Evolutionary conservation across 2,888 invertebrate genomes (phyloP).

Genomic region (Drosophila nr. perissopoda): DNA sequence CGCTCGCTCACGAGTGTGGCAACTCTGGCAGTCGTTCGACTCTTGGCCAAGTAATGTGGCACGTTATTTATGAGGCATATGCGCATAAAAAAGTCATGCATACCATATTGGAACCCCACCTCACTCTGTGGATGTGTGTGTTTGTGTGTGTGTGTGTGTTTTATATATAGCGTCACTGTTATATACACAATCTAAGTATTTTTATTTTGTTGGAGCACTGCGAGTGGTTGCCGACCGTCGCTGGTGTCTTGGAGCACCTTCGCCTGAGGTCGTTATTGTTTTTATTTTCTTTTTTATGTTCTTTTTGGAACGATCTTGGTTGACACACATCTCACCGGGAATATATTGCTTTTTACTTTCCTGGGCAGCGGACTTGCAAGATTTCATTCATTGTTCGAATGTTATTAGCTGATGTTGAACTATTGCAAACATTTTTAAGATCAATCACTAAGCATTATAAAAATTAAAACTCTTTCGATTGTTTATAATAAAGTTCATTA

Average conservation of each 20-base stretch:
- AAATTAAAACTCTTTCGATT: neutral
- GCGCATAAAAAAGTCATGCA: conserved; percentile 69
- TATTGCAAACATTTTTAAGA: neutral
- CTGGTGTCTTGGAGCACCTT: conserved; percentile 33
- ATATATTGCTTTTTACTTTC: conserved; percentile 19
- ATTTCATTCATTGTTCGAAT: conserved; percentile 39
- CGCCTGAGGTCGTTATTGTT: conserved; percentile 44
- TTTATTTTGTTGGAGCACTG: conserved; percentile 11
- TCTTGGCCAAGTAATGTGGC: conserved; percentile 75
- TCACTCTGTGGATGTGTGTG: conserved; percentile 5
- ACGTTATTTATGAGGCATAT: conserved; percentile 75
- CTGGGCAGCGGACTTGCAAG: conserved; percentile 18
- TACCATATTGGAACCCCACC: conserved; percentile 68
- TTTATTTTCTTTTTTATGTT: conserved; percentile 10
- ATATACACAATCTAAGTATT: conserved; percentile 31
- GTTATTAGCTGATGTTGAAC: neutral
- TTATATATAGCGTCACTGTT: conserved; percentile 36
- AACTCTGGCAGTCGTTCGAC: conserved; percentile 57
- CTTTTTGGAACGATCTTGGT: conserved; percentile 13
- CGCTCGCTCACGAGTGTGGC: conserved; percentile 36
- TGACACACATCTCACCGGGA: conserved; percentile 61
- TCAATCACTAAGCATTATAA: neutral
- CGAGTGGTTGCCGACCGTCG: conserved; percentile 43
- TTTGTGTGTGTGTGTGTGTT: conserved; percentile 9
- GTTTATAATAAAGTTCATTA: neutral